Evolutionary conservation across 2,113 vertebrate species (phyloP), one percentile per base, ranked within the genome.

Genomic region (Eulemur macaco): DNA sequence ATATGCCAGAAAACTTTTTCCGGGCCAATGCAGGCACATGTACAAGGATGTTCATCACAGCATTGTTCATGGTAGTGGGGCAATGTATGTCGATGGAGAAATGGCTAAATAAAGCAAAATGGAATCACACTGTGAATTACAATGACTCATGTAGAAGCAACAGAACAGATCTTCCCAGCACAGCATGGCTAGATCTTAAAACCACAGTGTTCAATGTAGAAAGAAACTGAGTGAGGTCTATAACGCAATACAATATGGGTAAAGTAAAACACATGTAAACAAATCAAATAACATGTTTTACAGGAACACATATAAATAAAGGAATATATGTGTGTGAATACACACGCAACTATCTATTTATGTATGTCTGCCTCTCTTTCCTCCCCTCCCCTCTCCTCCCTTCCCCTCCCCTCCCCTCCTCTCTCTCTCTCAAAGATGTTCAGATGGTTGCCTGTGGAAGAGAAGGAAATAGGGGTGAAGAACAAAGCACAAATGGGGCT

Each of bases 91-190:
- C 42, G 13, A 8, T 20, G 60, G 39, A 88, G 42, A 54, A 89
- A 50, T 21, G 58, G 89, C 37, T 73, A 58, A 76, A 69, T 69
- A 92, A 68, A 92, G 37, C 39, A 69, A 18, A 37, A 81, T 31
- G 63, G 86, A 93, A 12, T 85, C 86, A 58, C n/a, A 64, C 17
- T 71, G 77, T 77, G 64, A 94, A 73, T 76, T 69, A 94, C 69
- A 92, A 29, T 21, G 47, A 68, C 86, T 56, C 68, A 52, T 89
- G 92, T 82, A 86, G 47, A 66, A 76, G 68, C 29, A 92, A 86
- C 60, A 77, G 50, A 92, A 93, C 58, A 92, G 71, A 73, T 69
- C 80, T 92, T 42, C n/a, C 23, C n/a, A 31, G n/a, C 25, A 64
- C 27, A 82, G 60, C 34, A 52, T 14, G 39, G 39, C n/a, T 71